A percentile compares a stretch with the other conserved stretches of the same genome.
phyloP scores from a whole-genome alignment of 2,113 vertebrate genomes.

The Alethe diademata region DNA sequence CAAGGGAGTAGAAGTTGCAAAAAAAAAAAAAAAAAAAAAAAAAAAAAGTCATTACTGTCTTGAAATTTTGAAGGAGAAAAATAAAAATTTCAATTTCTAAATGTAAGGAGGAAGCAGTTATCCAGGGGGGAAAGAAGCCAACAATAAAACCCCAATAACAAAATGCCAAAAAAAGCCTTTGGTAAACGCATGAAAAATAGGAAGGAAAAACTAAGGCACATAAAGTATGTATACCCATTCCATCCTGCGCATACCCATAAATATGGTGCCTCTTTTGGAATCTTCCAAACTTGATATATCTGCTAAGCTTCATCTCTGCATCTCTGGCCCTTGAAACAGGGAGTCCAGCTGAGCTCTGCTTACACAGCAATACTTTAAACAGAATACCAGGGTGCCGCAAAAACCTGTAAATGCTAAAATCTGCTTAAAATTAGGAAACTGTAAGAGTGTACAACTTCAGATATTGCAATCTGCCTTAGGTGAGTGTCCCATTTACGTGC shows the following conservation, averaged over 20 bases:
- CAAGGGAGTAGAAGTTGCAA: background rate
- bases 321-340: background rate
- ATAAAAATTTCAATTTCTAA: background rate
- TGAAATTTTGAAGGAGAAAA: background rate
- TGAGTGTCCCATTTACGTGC: background rate
- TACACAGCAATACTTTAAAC: background rate
- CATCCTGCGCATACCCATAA: background rate
- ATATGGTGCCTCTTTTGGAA: background rate
- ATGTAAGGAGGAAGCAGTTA: background rate
- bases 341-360: background rate
- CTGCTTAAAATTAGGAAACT: background rate
- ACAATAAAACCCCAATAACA: background rate
- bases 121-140: background rate
- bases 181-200: background rate
- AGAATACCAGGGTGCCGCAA: background rate
- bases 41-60: background rate
- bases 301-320: background rate
- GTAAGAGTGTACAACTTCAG: background rate
- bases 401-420: background rate
- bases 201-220: background rate
- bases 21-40: background rate
- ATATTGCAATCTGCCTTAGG: background rate
- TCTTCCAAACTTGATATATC: background rate
- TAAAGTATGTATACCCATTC: fast-evolving
- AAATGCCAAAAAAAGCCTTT: background rate